Evolutionary conservation across 1,140 invertebrate genomes (phyloP), one percentile per base, ranked within the genome.

Genomic region (Bombus confusus): DNA sequence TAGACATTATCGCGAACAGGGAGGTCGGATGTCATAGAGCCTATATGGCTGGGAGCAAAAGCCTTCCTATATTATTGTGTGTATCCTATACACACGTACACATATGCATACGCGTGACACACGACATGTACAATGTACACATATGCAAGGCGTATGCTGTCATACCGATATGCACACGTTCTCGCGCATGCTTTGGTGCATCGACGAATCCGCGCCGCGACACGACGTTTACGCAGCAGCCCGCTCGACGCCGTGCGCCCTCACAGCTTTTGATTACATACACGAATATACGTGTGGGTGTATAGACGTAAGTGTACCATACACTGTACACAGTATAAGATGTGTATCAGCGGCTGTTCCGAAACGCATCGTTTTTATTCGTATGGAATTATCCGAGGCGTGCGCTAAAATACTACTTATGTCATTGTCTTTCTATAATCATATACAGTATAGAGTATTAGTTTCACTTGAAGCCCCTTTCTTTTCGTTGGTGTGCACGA

Each of bases 11-110:
- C 89, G 85, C 86, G 80, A 62, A 78, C 59, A 52, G 80, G 59
- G 83, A 91, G 91, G 89, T 92, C 86, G 89, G 78, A 71, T 91
- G 91, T 92, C 91, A 90, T 85, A 86, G 80, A 73, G 82, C 74
- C 89, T 87, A 78, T 89, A 85, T 25, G 82, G 79, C 79, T 78
- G 41, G 39, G 57, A 59, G 62, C 83, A 52, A 80, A 82, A 59
- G 64, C 37, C 37, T 64, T 41, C 62, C 47, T 57, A 31, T 13
- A 15, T n/a, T 66, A n/a, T 31, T 41, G 80, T 62, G 74, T 34
- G 69, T 68, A 83, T 64, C 86, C 62, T 66, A 86, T 83, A 64
- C 31, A 43, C 68, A 66, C 86, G 72, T 39, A 77, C 69, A 18
- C n/a, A 28, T 39, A 31, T 69, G 64, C 68, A 74, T 75, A 69